These are phyloP conservation scores for Drosophila imparisetae DNA, from an alignment of 2,888 invertebrate genomes.

Conservation along the genomic window DNA sequence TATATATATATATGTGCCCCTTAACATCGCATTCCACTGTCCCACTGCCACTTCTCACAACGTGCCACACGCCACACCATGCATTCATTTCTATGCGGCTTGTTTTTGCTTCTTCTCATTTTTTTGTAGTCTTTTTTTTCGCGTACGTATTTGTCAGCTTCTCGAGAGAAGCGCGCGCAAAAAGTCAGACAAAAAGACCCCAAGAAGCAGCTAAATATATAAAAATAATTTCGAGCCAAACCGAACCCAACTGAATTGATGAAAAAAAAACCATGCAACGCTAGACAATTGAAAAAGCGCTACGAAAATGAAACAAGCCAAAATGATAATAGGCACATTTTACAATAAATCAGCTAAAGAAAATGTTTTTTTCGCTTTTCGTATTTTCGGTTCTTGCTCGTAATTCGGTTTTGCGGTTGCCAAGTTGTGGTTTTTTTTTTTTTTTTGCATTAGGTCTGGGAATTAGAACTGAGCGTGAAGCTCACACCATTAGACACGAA, in stretches of 20 bases:
- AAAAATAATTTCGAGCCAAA: constrained; percentile 67
- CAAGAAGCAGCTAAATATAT: constrained; percentile 69
- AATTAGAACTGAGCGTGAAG: constrained; percentile 52
- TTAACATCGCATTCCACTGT: constrained; percentile 24
- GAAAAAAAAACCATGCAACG: constrained; percentile 36
- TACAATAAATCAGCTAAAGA: constrained; percentile 61
- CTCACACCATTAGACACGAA: constrained; percentile 54
- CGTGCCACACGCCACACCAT: constrained; percentile 72
- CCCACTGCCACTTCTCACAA: constrained; percentile 55
- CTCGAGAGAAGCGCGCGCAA: constrained; percentile 39
- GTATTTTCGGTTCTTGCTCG: constrained; percentile 12
- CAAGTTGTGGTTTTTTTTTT: constrained; percentile 23
- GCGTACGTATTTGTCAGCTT: constrained; percentile 49
- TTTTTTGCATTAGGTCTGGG: constrained; percentile 35
- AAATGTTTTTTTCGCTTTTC: constrained; percentile 22
- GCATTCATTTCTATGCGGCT: constrained; percentile 44
- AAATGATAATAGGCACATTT: constrained; percentile 59
- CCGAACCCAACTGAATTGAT: constrained; percentile 14
- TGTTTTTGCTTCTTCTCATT: background rate
- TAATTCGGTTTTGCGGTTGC: constrained; percentile 41
- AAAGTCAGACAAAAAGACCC: constrained; percentile 28
- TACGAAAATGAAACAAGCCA: constrained; percentile 47
- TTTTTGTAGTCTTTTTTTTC: constrained; percentile 11
- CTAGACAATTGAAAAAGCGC: constrained; percentile 58
- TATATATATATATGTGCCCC: constrained; percentile 9